Conservation (phyloP, 2,888 invertebrate species). For the Leptothorax acervorum region DNA sequence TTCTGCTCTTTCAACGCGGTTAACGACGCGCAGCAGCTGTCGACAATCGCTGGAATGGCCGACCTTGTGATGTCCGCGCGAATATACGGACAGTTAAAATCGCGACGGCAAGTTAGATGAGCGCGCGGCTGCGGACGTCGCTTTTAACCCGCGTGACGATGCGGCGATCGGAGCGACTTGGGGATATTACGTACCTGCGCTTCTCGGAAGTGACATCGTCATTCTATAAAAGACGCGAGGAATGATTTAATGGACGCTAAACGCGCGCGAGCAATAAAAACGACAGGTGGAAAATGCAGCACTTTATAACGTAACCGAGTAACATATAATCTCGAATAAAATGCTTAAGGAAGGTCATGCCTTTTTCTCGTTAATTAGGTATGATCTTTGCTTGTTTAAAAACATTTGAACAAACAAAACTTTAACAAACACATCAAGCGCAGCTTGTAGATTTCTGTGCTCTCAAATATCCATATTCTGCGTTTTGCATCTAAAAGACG, state of each 20-base stretch:
- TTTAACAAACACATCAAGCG: background rate
- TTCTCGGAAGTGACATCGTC: conserved; percentile 20
- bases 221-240: conserved; percentile 24
- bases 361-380: background rate
- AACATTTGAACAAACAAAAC: background rate
- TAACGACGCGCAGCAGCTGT: conserved; percentile 57
- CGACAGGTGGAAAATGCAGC: background rate
- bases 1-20: conserved; percentile 30
- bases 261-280: background rate
- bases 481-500: background rate
- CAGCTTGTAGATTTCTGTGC: background rate
- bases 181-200: conserved; percentile 21
- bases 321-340: conserved; percentile 2
- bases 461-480: background rate
- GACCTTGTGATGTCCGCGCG: conserved; percentile 55
- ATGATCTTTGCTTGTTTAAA: background rate
- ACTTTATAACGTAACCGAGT: background rate
- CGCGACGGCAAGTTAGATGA: conserved; percentile 41
- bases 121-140: conserved; percentile 36
- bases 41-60: conserved; percentile 48
- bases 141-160: conserved; percentile 40
- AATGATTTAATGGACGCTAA: conserved; percentile 35
- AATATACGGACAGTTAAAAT: conserved; percentile 51
- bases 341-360: background rate
- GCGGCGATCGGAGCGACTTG: background rate